These are phyloP conservation scores for Galeopsomyia nigrocyanea DNA, from an alignment of 2,888 invertebrate genomes.

Conservation along the genomic window DNA sequence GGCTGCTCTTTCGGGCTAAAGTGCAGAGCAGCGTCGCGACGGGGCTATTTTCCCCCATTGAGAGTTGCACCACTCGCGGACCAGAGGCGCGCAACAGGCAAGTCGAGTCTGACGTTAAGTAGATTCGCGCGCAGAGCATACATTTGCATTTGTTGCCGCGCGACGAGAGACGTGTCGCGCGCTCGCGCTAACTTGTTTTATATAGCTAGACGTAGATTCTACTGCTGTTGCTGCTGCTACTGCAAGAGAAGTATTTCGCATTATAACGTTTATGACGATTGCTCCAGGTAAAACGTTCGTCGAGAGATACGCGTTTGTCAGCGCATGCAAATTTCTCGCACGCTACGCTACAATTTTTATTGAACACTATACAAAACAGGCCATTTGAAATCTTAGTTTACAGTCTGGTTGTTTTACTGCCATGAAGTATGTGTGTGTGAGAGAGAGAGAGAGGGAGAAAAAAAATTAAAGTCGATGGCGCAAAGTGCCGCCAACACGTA, in stretches of 20 bases:
- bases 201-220: no score
- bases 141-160: background rate
- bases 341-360: slow-evolving; percentile 27
- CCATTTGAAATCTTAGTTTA: slow-evolving; percentile 28
- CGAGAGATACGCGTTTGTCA: no score
- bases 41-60: background rate
- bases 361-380: slow-evolving; percentile 36
- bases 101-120: background rate
- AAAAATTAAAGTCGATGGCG: background rate
- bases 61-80: background rate
- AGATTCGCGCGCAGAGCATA: slow-evolving; percentile 15
- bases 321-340: no score
- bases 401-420: slow-evolving; percentile 20
- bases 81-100: background rate
- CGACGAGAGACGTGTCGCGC: background rate
- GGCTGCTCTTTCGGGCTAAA: background rate
- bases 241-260: no score
- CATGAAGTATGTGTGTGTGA: no score
- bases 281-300: no score
- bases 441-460: background rate
- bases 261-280: no score
- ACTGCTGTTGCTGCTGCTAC: no score
- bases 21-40: background rate
- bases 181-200: no score
- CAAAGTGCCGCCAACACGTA: slow-evolving; percentile 20